Evolutionary conservation across 2,113 vertebrate species (phyloP), one percentile per base, ranked within the genome.

Genomic region (Tiliqua scincoides): DNA sequence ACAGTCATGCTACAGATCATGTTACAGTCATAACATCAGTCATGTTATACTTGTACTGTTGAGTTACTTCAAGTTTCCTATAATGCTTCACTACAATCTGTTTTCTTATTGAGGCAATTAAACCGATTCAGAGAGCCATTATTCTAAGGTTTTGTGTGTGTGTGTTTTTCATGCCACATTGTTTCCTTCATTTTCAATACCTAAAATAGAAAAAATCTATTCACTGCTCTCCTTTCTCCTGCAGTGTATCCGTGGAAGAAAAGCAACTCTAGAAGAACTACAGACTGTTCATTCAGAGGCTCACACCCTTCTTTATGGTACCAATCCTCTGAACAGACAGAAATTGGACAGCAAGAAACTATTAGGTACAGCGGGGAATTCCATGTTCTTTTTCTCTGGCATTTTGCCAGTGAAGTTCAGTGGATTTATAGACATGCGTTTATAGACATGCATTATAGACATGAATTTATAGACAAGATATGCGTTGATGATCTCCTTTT

Each of bases 291-390:
- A 99, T 95, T 98, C 99, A 0, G 98, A 99, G 93, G 96, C 97
- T 6, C 98, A 99, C 27, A 95, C 98, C 0, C 95, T 99, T 87
- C 97, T 99, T 54, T 99, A 99, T 0, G 99, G 99, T 94, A 99
- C 98, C n/a, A 99, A 99, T 95, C 98, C 98, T 27, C 96, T 99
- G 91, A 97, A 97, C 96, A 96, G 98, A 84, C 99, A 99, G 96
- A 99, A 99, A 95, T 95, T 99, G 88, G 98, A 99, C 96, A 98
- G 98, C 98, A 98, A 98, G 98, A 97, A 96, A 86, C 94, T 96
- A 52, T 94, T 96, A 96, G 96, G 96, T 96, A 97, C 52, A 0
- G 0, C 23, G 43, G 20, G 59, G 4, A 54, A n/a, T 73, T 18
- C 2, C 40, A n/a, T 12, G 63, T 63, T 83, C 27, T 40, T n/a